These are phyloP conservation scores for Drosophila neotestacea DNA, from an alignment of 2,888 invertebrate genomes.

Conservation along the genomic window DNA sequence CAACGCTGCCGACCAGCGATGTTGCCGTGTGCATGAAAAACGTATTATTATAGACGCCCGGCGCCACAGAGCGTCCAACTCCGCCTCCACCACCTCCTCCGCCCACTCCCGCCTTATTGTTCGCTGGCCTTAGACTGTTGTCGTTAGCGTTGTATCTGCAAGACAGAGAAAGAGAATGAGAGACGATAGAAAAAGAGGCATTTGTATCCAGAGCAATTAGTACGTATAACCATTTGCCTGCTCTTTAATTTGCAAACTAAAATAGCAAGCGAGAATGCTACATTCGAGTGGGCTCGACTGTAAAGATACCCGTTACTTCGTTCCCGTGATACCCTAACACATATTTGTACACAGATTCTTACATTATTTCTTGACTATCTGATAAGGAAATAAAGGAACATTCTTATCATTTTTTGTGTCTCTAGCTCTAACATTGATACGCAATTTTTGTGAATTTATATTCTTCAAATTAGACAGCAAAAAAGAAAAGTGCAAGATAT, in stretches of 20 bases:
- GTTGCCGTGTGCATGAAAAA: slow-evolving; percentile 96
- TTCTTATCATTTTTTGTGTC: too few relatives aligned
- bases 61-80: slow-evolving; percentile 88
- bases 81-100: slow-evolving; percentile 47
- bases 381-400: too few relatives aligned
- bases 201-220: slow-evolving; percentile 38
- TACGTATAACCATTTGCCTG: slow-evolving; percentile 2
- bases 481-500: too few relatives aligned
- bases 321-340: too few relatives aligned
- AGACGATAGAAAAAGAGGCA: slow-evolving; percentile 10
- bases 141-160: slow-evolving; percentile 82
- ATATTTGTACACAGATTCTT: too few relatives aligned
- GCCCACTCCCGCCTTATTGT: slow-evolving; percentile 85
- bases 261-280: slow-evolving; percentile 1
- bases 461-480: too few relatives aligned
- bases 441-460: too few relatives aligned
- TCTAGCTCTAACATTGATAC: too few relatives aligned
- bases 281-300: neutral
- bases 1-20: slow-evolving; percentile 93
- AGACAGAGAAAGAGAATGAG: slow-evolving; percentile 5
- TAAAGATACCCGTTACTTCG: neutral
- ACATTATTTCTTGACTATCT: too few relatives aligned
- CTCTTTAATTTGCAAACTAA: neutral
- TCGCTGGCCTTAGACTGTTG: slow-evolving; percentile 71
- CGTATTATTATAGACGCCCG: slow-evolving; percentile 95